These are phyloP conservation scores for Aotus griseimembra DNA, from an alignment of 2,797 vertebrate species.

Conservation along the genomic window DNA sequence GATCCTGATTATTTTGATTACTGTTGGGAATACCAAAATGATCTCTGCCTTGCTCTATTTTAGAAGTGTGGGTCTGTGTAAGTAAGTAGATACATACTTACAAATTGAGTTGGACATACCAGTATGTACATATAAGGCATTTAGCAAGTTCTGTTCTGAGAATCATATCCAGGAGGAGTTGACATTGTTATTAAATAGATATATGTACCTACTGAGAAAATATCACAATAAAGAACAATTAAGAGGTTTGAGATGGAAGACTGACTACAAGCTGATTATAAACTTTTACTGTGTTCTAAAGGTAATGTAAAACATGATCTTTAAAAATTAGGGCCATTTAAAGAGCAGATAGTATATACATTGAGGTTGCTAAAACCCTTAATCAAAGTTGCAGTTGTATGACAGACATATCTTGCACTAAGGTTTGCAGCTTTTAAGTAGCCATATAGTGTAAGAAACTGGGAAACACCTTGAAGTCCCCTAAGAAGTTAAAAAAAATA, in stretches of 20 bases:
- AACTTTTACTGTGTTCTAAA: background rate
- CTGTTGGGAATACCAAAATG: background rate
- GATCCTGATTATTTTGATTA: background rate
- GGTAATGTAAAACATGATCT: background rate
- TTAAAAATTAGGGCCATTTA: background rate
- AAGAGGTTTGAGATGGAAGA: background rate
- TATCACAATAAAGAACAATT: background rate
- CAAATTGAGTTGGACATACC: background rate
- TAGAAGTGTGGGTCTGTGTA: background rate
- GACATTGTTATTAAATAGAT: background rate
- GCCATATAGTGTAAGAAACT: background rate
- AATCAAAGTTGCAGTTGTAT: slow-evolving; percentile 3
- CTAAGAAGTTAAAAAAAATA: slow-evolving; percentile 21
- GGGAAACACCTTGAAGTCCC: background rate
- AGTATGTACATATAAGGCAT: rapidly evolving
- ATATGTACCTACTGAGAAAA: background rate
- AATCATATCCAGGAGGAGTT: background rate
- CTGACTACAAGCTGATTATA: background rate
- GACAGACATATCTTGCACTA: background rate
- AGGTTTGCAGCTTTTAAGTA: slow-evolving; percentile 28
- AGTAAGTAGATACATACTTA: slow-evolving; percentile 22
- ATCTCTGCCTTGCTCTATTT: slow-evolving; percentile 31
- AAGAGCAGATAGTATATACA: background rate
- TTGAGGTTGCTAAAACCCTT: background rate
- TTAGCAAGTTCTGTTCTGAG: background rate